These are phyloP conservation scores for Eupithecia insigniata DNA, from an alignment of 2,888 invertebrate species.

Conservation along the genomic window DNA sequence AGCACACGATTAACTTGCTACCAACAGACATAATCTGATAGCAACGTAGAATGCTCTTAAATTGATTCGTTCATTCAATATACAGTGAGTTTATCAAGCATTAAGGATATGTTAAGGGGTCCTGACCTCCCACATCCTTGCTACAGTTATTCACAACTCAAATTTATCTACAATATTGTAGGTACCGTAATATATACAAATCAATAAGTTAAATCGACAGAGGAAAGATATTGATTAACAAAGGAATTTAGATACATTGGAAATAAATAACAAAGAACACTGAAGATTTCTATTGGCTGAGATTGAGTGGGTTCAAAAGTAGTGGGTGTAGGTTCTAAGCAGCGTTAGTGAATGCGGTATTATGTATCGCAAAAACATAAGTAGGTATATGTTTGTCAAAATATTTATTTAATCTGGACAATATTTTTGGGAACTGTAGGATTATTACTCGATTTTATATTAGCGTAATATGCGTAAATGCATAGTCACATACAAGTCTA, in stretches of 20 bases:
- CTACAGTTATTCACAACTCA: conserved; percentile 12
- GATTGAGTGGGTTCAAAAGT: conserved; percentile 24
- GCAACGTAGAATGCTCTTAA: neutral
- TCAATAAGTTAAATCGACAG: conserved; percentile 2
- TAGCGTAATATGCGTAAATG: neutral
- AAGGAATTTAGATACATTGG: too few relatives aligned
- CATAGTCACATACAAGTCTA: neutral
- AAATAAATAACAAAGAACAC: conserved; percentile 12
- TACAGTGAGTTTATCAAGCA: conserved; percentile 12
- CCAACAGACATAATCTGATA: conserved; percentile 40
- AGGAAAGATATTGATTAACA: too few relatives aligned
- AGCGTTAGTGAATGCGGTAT: conserved; percentile 13
- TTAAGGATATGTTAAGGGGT: conserved; percentile 9
- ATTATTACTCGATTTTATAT: neutral
- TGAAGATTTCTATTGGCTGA: conserved; percentile 15
- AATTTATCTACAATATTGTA: conserved; percentile 3
- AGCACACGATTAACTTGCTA: conserved; percentile 55
- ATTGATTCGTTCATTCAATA: conserved; percentile 3
- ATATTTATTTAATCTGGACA: neutral
- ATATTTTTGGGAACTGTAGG: neutral
- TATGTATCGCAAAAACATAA: conserved; percentile 10
- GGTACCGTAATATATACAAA: neutral
- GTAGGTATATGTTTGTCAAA: neutral
- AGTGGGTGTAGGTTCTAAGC: conserved; percentile 24
- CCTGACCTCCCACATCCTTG: neutral